Base-by-base conservation (phyloP, 2,113 vertebrate genomes). In the Poecile atricapillus region DNA sequence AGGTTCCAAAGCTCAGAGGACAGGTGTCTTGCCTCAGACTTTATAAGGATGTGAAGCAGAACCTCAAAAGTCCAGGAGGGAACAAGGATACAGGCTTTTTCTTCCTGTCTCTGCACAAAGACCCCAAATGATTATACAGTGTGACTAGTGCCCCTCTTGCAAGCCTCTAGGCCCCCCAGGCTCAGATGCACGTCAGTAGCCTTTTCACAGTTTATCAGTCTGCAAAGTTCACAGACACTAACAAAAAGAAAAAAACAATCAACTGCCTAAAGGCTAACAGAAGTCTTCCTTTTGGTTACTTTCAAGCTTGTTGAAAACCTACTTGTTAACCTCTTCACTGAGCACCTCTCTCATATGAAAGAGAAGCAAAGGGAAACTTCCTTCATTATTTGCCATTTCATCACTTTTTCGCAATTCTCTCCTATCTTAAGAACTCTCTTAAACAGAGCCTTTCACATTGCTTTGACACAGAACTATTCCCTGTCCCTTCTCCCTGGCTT, bases 111-210 rank as follows among this genome's bases (percentile, higher is more conserved):
- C 59, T 88, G 44, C 81, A 46, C 31, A 47, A 47, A 28, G 52
- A 77, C 39, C 28, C 86, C 52, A 76, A 87, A 65, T 30, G 39
- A 46, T 33, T 39, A 24, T 41, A 33, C 30, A 28, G 5, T 21
- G 33, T 31, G 50, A 24, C 37, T 46, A 27, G n/a, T 55, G 43
- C 5, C 62, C 47, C 58, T 37, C 21, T 65, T 49, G 41, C 2
- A 52, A 65, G 44, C 18, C 28, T 46, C 0, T 9, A 25, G 0
- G 1, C 1, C 28, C 17, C 8, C 10, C 31, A 76, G 74, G 68
- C 35, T 80, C 35, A 67, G 55, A 9, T 90, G 15, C 12, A 12
- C 8, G 13, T 74, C 76, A 44, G 43, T 20, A 60, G 19, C 22
- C 30, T 62, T 75, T 63, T 39, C 6, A 6, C 2, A 50, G 23